These are phyloP conservation scores for Stegophylla sp. DNA, from an alignment of 2,888 invertebrate species.

Conservation along the genomic window DNA sequence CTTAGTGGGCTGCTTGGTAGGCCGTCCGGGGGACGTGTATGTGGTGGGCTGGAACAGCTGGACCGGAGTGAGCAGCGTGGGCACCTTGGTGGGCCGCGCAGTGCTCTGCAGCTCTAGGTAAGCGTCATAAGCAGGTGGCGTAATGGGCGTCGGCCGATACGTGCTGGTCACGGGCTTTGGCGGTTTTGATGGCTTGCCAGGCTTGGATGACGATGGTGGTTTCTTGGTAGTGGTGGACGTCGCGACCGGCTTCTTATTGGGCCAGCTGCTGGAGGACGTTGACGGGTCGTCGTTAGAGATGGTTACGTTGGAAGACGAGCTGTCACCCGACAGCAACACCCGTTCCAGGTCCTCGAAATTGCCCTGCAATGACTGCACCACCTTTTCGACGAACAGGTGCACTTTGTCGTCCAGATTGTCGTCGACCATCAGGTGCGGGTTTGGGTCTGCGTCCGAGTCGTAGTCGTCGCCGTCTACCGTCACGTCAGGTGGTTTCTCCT, in stretches of 20 bases:
- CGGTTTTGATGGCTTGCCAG: constrained; percentile 53
- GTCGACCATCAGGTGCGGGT: constrained; percentile 82
- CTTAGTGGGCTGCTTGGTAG: constrained; percentile 57
- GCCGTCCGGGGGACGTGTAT: constrained; percentile 35
- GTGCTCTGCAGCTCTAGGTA: constrained; percentile 58
- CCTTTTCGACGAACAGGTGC: constrained; percentile 81
- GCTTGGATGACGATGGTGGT: too few species aligned
- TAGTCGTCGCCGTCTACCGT: constrained; percentile 68
- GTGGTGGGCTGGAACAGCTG: constrained; percentile 60
- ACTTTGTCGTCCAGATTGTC: constrained; percentile 79
- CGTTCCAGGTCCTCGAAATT: constrained; percentile 83
- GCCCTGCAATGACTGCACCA: constrained; percentile 81
- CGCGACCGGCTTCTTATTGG: constrained; percentile 60
- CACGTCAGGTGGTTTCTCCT: constrained; percentile 64
- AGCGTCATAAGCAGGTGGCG: neutral
- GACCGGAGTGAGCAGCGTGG: constrained; percentile 60
- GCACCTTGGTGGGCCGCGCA: constrained; percentile 53
- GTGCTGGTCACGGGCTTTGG: constrained; percentile 56
- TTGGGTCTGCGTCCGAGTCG: constrained; percentile 74
- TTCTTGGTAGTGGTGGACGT: neutral
- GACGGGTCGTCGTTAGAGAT: constrained; percentile 62
- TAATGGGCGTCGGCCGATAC: constrained; percentile 47
- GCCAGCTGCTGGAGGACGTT: constrained; percentile 36
- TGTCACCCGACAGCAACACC: constrained; percentile 71
- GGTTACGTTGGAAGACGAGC: constrained; percentile 62